phyloP scores from a whole-genome alignment of 2,797 vertebrate genomes.

The Peromyscus attwateri region DNA sequence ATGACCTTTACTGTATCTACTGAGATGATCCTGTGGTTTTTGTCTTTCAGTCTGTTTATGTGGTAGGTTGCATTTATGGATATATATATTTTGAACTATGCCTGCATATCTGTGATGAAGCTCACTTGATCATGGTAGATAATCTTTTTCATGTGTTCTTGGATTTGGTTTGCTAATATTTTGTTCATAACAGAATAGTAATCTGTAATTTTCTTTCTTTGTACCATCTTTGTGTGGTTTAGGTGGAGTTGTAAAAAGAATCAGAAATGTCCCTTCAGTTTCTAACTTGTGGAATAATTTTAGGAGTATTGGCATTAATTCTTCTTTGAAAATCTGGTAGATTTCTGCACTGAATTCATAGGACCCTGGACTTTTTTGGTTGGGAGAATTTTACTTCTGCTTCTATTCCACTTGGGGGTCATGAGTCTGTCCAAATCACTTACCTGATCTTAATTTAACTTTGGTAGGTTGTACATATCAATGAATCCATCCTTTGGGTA shows the following conservation, averaged over 20 bases:
- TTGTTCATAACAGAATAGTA: neutral
- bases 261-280: neutral
- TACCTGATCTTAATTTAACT: neutral
- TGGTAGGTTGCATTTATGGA: neutral
- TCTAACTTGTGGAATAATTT: neutral
- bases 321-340: neutral
- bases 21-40: neutral
- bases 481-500: neutral
- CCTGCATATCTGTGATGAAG: neutral
- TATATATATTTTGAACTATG: neutral
- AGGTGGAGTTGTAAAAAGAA: neutral
- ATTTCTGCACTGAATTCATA: neutral
- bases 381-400: neutral
- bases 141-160: neutral
- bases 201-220: neutral
- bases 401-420: neutral
- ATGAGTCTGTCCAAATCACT: neutral
- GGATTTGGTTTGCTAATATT: neutral
- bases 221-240: neutral
- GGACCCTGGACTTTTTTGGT: no score
- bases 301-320: neutral
- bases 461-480: neutral
- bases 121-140: neutral
- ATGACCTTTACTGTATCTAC: neutral
- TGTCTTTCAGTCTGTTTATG: neutral